Percentiles rank a stretch among this genome's conserved stretches.
phyloP scores from a whole-genome alignment of 2,888 invertebrate species.

The Cybosia mesomella region DNA sequence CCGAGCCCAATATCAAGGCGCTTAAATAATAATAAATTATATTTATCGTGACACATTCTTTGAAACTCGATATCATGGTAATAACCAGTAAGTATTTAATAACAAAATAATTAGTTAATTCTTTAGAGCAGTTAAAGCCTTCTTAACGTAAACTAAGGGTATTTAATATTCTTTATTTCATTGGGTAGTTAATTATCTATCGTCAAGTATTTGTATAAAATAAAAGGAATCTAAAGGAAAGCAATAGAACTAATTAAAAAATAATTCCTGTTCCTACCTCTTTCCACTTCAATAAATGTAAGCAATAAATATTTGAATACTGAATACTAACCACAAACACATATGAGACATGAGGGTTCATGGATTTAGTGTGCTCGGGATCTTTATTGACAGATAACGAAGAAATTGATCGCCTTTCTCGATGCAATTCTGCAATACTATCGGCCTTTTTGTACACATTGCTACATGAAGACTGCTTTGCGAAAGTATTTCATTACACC shows the following conservation, averaged over 20 bases:
- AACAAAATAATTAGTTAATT: background rate
- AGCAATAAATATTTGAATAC: background rate
- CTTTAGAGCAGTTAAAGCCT: background rate
- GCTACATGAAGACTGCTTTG: no score
- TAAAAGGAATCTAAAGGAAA: background rate
- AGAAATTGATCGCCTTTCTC: background rate
- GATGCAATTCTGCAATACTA: no score
- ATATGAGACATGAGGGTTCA: background rate
- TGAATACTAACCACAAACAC: background rate
- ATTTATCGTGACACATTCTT: background rate
- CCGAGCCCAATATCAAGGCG: background rate
- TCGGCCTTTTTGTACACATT: no score
- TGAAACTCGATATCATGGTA: background rate
- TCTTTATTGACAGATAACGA: background rate
- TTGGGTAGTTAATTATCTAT: background rate
- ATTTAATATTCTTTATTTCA: background rate
- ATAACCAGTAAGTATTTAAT: conserved; percentile 1
- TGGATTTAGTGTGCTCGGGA: background rate
- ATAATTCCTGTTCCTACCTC: background rate
- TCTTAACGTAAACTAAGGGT: background rate
- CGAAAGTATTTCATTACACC: no score
- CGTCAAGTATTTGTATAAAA: background rate
- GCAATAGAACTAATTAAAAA: background rate
- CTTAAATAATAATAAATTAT: background rate
- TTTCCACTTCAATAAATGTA: background rate